Base-by-base conservation (phyloP, 1,140 invertebrate species). In the Heliconius congener region DNA sequence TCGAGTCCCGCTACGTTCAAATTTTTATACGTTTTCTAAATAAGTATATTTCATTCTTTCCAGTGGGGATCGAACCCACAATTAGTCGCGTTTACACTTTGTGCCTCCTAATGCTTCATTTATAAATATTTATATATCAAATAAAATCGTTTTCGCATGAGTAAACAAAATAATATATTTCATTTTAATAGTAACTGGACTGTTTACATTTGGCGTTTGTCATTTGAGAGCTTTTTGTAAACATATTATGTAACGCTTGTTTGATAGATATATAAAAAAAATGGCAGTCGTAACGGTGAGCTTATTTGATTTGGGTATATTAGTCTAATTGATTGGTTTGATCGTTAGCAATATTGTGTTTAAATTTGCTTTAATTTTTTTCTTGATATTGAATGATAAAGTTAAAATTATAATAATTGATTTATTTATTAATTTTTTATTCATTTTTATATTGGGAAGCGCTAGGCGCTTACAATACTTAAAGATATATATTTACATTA, bases 201-300 rank as follows among this genome's bases (percentile, higher is more conserved):
- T 57, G 60, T 66, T 66, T 66, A 66, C n/a, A 66, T 30, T 66
- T 13, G 13, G 27, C 60, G 60, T 66, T 27, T 66, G 60, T 66
- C 60, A 66, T 66, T 66, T 66, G 60, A 66, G 9, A 66, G 27
- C 27, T 30, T 66, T 66, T 66, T 16, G 60, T 30, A 66, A 66
- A 30, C 27, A 66, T 60, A 60, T 66, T 66, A 66, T 66, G 13
- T 60, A 46, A 27, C 27, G 23, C 9, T 66, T 30, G 4, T 66
- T 66, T 66, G 4, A 66, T 66, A 66, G 30, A 30, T 27, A 16
- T 5, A 27, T 66, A 66, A 4, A 30, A 13, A 66, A 66, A 66
- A 16, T 11, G 60, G 11, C 0, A 66, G 3, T 57, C 55, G 23
- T 66, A 66, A 66, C 60, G 27, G 60, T 30, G 4, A 18, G 60